phyloP scores from a whole-genome alignment of 2,797 vertebrate species.

The Graptemys geographica region DNA sequence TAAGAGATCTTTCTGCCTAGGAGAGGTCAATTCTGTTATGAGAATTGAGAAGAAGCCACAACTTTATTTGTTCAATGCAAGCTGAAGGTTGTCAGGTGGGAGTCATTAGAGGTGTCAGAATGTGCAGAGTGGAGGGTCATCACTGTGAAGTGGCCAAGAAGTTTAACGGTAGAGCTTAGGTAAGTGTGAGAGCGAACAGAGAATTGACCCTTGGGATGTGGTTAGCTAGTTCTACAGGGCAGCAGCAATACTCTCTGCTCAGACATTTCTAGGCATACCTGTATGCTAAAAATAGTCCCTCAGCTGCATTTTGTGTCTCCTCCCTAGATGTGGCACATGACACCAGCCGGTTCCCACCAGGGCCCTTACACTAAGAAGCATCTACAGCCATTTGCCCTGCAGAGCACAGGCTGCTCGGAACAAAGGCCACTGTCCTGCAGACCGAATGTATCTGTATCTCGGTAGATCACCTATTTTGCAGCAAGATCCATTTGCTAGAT shows the following conservation, averaged over 20 bases:
- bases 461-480: neutral
- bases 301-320: neutral
- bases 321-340: neutral
- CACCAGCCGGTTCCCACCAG: neutral
- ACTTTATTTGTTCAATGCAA: neutral
- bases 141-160: neutral
- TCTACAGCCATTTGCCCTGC: neutral
- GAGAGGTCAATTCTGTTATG: neutral
- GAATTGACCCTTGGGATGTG: neutral
- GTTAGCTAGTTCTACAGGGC: neutral
- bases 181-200: neutral
- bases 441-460: neutral
- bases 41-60: too few relatives aligned
- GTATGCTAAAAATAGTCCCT: neutral
- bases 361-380: neutral
- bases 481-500: neutral
- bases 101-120: neutral
- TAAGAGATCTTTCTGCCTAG: neutral
- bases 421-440: neutral
- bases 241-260: neutral
- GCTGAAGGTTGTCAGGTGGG: neutral
- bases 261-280: neutral
- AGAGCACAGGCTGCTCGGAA: neutral
- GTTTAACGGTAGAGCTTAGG: neutral
- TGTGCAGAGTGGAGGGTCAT: neutral